Base-by-base conservation (phyloP, 2,888 invertebrate genomes). In the Myopa testacea region DNA sequence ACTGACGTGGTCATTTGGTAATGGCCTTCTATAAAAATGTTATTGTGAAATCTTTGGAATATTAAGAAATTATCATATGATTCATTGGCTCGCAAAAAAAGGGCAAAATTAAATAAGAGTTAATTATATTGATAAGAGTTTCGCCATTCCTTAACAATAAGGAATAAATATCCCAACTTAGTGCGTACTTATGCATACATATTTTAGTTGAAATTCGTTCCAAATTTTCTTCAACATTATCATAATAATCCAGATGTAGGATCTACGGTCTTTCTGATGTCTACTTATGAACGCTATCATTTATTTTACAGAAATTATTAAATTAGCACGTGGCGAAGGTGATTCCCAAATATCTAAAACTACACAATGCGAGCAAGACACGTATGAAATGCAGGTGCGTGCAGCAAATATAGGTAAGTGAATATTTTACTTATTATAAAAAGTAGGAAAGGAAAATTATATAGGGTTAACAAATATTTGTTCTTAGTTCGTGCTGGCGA, bases 311-410 rank as follows among this genome's bases (percentile, higher is more conserved):
- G 97, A 97, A 91, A 96, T 97, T 72, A 93, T 97, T 4, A 96
- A 96, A 89, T 89, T 97, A 68, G 95, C 96, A 0, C 94, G 95
- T 89, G 94, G 97, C 3, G 98, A 98, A 88, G 95, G 94, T 88
- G 97, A 98, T 87, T 94, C 95, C 0, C 98, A 98, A 88, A 91
- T 98, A 75, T 94, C 95, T 38, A 92, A 96, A 87, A 94, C 95
- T 91, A 96, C 97, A 2, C 97, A 98, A 87, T 95, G 96, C 85
- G 98, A 98, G 87, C 97, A 98, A 87, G 98, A 98, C 84, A 96
- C 97, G 38, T 98, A 95, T 90, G 98, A 96, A 91, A 98, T 98
- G 97, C 96, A 98, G 91, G 98, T 98, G 3, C 91, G 98, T 86
- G 96, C 98, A 50, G 96, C 98, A 6, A 98, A 98, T 88, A 98